Evolutionary conservation across 2,113 vertebrate genomes (phyloP).

Genomic region (Crotophaga sulcirostris): DNA sequence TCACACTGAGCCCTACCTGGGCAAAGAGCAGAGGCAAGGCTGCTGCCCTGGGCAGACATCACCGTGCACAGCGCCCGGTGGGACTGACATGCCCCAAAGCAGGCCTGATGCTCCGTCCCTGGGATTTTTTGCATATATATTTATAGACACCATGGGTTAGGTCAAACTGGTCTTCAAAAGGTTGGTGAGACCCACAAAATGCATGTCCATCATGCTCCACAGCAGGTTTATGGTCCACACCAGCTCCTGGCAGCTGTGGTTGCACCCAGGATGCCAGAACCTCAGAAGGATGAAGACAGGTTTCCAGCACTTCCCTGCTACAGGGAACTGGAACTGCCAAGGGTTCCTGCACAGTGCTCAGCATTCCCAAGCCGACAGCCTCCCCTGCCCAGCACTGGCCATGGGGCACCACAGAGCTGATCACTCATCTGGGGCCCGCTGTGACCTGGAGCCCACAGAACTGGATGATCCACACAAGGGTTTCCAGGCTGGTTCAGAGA

Average conservation of each 20-base stretch:
- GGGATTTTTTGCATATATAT: background rate
- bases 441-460: background rate
- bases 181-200: background rate
- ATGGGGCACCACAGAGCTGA: fast-evolving
- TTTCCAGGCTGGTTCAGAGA: background rate
- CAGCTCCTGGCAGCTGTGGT: background rate
- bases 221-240: background rate
- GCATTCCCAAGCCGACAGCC: fast-evolving
- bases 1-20: background rate
- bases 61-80: background rate
- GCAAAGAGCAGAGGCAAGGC: background rate
- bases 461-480: fast-evolving
- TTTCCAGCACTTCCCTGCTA: background rate
- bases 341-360: background rate
- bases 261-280: fast-evolving
- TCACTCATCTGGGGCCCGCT: fast-evolving
- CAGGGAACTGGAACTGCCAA: background rate
- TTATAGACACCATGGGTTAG: background rate
- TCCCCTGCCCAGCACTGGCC: background rate
- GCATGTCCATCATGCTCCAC: fast-evolving
- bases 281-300: fast-evolving
- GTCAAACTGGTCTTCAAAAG: background rate
- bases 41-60: background rate
- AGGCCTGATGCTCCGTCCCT: background rate
- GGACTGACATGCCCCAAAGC: background rate